phyloP scores from a whole-genome alignment of 2,797 vertebrate genomes.

The Aulostomus chinensis region DNA sequence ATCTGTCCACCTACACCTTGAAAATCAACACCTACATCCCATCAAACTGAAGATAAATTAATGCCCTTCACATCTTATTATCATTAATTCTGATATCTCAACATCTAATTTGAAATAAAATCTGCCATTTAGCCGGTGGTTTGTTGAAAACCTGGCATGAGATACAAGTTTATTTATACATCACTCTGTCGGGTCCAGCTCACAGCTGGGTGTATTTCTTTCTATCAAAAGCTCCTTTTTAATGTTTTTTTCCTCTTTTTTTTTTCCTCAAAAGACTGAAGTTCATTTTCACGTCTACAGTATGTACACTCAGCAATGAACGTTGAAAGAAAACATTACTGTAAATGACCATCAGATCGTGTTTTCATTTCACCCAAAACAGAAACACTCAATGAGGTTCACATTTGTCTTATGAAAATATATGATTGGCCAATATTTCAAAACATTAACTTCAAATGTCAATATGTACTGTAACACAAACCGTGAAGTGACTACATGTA shows the following conservation, averaged over 20 bases:
- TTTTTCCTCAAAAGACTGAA: conserved; percentile 38
- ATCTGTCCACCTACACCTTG: no score
- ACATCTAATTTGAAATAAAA: conserved; percentile 77
- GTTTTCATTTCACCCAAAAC: conserved; percentile 66
- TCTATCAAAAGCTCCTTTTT: conserved; percentile 83
- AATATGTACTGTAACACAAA: conserved; percentile 76
- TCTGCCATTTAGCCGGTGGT: conserved; percentile 66
- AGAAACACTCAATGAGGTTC: conserved; percentile 61
- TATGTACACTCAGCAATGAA: conserved; percentile 52
- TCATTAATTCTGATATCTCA: conserved; percentile 60
- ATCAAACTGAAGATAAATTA: conserved; percentile 51
- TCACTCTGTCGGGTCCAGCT: conserved; percentile 75
- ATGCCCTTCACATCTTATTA: conserved; percentile 64
- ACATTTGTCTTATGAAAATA: conserved; percentile 71
- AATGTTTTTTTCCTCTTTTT: conserved; percentile 30
- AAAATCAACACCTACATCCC: conserved; percentile 36
- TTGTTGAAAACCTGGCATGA: conserved; percentile 75
- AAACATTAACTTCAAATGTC: conserved; percentile 71
- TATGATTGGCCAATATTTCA: conserved; percentile 69
- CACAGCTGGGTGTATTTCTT: conserved; percentile 78
- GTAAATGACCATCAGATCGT: conserved; percentile 66
- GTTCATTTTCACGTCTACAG: conserved; percentile 66
- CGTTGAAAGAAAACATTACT: conserved; percentile 67
- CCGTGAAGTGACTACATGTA: conserved; percentile 71
- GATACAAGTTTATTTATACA: conserved; percentile 81